Percentiles rank a stretch among this genome's conserved stretches.
Evolutionary conservation across 2,113 vertebrate genomes (phyloP).

Genomic region (Apodemus sylvaticus): DNA sequence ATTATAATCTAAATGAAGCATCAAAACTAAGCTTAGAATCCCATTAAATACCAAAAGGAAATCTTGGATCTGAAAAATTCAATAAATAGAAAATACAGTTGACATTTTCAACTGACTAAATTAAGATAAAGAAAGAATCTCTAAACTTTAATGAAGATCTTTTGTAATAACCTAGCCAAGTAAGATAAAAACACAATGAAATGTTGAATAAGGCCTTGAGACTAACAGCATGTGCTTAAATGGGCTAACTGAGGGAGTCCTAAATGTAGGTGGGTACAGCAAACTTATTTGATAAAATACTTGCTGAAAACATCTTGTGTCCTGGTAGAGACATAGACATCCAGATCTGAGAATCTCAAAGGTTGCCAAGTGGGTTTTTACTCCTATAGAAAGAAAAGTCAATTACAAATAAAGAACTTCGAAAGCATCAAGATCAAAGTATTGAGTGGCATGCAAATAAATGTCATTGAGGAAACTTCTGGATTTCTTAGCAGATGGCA

Average conservation of each 20-base stretch:
- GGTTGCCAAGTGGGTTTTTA: neutral
- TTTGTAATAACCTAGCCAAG: neutral
- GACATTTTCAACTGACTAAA: neutral
- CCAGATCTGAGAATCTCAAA: neutral
- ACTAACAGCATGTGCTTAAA: neutral
- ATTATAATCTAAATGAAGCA: neutral
- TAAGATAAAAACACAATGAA: neutral
- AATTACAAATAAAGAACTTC: neutral
- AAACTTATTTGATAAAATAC: neutral
- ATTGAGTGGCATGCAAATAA: neutral
- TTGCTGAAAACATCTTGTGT: neutral
- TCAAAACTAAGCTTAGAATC: neutral
- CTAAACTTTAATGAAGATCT: neutral
- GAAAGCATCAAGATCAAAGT: neutral
- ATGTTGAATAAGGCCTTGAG: neutral
- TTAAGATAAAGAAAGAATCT: neutral
- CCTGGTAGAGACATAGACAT: neutral
- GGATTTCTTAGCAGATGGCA: neutral
- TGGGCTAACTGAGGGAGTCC: neutral
- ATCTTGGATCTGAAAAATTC: neutral
- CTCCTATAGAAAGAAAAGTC: neutral
- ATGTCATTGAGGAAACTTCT: neutral
- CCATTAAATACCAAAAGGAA: neutral
- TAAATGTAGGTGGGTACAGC: neutral
- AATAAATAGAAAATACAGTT: neutral